These are phyloP conservation scores for Acrocephalus arundinaceus DNA, from an alignment of 2,113 vertebrate genomes.

Conservation along the genomic window DNA sequence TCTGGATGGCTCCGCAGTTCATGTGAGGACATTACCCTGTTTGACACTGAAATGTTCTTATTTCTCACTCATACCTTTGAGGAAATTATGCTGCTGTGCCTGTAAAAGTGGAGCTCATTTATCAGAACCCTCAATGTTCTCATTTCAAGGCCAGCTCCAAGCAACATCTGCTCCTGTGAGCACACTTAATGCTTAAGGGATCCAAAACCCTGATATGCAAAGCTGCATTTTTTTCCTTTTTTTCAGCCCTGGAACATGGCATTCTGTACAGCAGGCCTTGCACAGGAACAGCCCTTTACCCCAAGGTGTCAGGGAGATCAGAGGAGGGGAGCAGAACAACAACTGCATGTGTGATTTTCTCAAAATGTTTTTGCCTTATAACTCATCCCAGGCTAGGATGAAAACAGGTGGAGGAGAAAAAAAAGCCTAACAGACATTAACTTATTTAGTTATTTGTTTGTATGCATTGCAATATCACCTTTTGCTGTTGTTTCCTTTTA, in stretches of 20 bases:
- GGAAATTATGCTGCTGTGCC: neutral
- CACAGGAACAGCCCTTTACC: neutral
- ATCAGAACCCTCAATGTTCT: neutral
- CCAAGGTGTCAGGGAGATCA: neutral
- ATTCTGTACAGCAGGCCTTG: neutral
- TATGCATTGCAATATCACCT: neutral
- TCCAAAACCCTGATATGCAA: neutral
- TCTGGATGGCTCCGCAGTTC: neutral
- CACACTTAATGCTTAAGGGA: neutral
- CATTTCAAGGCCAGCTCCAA: neutral
- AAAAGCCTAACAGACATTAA: neutral
- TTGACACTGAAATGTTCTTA: neutral
- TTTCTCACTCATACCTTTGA: neutral
- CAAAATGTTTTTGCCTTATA: neutral
- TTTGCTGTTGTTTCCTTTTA: neutral
- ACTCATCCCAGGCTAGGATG: neutral
- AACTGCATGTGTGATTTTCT: neutral
- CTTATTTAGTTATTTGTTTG: neutral
- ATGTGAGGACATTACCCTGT: neutral
- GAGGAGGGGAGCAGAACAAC: neutral
- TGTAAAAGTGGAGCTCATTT: neutral
- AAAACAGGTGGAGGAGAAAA: neutral
- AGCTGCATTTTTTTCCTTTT: neutral
- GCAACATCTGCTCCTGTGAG: neutral
- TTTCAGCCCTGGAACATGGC: neutral